phyloP scores from a whole-genome alignment of 2,888 invertebrate genomes.

The Sycophila texana region DNA sequence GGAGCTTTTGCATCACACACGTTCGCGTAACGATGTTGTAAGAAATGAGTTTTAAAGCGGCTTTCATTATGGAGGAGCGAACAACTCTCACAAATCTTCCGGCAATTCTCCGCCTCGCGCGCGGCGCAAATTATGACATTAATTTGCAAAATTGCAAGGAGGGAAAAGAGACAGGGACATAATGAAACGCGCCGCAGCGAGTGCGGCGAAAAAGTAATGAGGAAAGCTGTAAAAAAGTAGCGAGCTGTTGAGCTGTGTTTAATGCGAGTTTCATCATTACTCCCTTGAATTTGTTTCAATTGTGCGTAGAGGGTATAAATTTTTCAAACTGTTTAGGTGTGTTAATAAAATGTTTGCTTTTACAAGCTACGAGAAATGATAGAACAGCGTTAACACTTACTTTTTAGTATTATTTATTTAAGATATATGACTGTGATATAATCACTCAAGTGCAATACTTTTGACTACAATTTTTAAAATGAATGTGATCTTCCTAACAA shows the following conservation, averaged over 20 bases:
- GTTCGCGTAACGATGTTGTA: slow-evolving; percentile 18
- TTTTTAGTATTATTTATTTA: too few species aligned
- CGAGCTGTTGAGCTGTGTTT: neutral
- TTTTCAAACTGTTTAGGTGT: neutral
- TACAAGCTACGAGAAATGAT: too few species aligned
- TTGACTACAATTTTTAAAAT: too few species aligned
- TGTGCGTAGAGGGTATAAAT: neutral
- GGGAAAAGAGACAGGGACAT: neutral
- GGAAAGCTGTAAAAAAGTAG: slow-evolving; percentile 20
- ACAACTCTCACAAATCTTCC: neutral
- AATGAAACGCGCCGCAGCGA: slow-evolving; percentile 7
- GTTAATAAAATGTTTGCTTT: too few species aligned
- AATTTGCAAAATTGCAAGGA: slow-evolving; percentile 58
- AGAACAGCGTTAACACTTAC: too few species aligned
- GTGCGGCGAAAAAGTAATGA: slow-evolving; percentile 10
- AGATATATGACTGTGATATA: too few species aligned
- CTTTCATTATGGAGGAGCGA: slow-evolving; percentile 26
- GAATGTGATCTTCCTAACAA: too few species aligned
- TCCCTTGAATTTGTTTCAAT: neutral
- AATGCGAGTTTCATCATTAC: slow-evolving; percentile 1
- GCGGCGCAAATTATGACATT: slow-evolving; percentile 59
- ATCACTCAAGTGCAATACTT: too few species aligned
- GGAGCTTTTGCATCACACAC: neutral
- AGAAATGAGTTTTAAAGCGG: slow-evolving; percentile 35
- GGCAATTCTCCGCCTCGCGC: slow-evolving; percentile 16